Conservation (phyloP, 2,113 vertebrate genomes). For the Xiphophorus maculatus region DNA sequence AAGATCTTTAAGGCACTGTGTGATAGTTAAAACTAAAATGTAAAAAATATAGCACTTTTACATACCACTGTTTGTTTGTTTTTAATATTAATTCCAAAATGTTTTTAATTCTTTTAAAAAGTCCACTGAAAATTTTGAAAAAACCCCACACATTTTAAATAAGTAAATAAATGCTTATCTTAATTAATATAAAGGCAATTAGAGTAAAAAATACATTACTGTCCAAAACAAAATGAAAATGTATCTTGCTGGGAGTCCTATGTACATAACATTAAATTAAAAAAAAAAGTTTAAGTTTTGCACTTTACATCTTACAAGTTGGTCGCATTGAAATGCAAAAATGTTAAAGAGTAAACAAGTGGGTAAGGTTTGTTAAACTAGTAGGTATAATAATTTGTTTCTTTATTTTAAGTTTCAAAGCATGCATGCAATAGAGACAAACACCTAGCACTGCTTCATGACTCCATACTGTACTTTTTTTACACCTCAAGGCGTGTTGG, state of each 20-base stretch:
- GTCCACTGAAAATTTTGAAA: no score
- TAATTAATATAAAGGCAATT: no score
- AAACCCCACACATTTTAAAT: no score
- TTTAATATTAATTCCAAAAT: no score
- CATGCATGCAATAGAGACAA: background rate
- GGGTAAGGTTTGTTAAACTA: slow-evolving; percentile 41
- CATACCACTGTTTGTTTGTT: no score
- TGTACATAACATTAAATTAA: background rate
- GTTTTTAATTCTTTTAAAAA: no score
- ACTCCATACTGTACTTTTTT: slow-evolving; percentile 61
- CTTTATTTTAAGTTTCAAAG: slow-evolving; percentile 37
- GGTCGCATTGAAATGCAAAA: slow-evolving; percentile 8
- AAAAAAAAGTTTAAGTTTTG: slow-evolving; percentile 14
- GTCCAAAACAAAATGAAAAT: no score
- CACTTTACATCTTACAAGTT: slow-evolving; percentile 19
- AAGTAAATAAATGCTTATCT: no score
- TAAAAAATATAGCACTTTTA: no score
- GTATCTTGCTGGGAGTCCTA: no score
- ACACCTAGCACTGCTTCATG: slow-evolving; percentile 56
- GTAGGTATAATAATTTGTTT: slow-evolving; percentile 44
- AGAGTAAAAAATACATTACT: no score
- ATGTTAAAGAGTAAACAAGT: background rate
- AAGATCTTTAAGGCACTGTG: background rate
- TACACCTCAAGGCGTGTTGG: slow-evolving; percentile 55
- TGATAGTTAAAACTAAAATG: background rate